phyloP scores from a whole-genome alignment of 2,113 vertebrate species.

The Zosterops pallidus region DNA sequence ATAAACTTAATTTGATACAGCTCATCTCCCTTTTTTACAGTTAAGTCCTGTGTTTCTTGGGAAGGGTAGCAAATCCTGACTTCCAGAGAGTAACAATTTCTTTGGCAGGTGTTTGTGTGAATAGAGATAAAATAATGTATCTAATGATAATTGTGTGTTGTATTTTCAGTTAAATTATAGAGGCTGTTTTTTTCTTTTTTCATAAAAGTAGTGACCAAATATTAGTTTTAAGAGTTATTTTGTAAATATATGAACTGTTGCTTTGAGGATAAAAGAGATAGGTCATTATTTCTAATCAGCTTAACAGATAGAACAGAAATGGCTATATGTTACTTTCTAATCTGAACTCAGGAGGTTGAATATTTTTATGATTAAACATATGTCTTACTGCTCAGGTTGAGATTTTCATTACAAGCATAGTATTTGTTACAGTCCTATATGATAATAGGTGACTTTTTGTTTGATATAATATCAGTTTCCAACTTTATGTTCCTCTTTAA shows the following conservation, averaged over 20 bases:
- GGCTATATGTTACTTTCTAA: neutral
- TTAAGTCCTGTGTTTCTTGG: neutral
- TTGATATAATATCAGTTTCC: neutral
- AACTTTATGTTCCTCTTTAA: slow-evolving; percentile 48
- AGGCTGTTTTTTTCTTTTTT: neutral
- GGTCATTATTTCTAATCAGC: neutral
- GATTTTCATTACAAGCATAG: neutral
- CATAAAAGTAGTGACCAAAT: neutral
- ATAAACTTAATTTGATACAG: neutral
- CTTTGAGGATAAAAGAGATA: neutral
- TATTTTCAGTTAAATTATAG: neutral
- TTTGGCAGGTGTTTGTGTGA: neutral
- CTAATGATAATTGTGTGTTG: neutral
- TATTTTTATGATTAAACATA: neutral
- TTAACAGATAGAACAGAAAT: neutral
- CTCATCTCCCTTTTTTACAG: neutral
- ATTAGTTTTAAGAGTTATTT: neutral
- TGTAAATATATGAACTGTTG: neutral
- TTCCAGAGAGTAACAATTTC: neutral
- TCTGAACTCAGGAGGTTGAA: neutral
- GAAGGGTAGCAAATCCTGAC: neutral
- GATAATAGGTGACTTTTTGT: neutral
- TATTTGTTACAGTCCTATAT: neutral
- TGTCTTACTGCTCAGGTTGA: neutral
- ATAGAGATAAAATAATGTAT: neutral